Base-by-base conservation (phyloP, 2,113 vertebrate genomes). In the Gadus macrocephalus region DNA sequence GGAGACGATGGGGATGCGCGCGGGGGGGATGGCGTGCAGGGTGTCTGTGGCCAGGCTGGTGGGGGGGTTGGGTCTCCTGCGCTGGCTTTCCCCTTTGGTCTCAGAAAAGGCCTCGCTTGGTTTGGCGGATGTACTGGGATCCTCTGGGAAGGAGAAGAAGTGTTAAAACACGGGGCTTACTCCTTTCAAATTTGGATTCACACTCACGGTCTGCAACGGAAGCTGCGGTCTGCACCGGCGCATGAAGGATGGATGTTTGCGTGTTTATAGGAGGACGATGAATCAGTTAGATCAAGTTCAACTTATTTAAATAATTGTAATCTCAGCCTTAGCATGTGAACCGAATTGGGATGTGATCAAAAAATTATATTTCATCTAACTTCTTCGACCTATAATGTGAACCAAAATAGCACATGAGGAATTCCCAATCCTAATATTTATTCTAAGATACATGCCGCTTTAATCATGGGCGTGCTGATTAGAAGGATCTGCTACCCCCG, bases 1-100 rank as follows among this genome's bases (percentile, higher is more conserved):
- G 56, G 91, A 92, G 38, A 93, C 91, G 2, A 92, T 91, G 19
- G 91, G 90, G 78, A 92, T 92, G 5, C 72, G 86, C 22, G 83
- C 87, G 35, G 86, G 87, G 5, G 78, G 71, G 17, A 80, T 9
- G 4, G 83, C 79, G 72, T 84, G 83, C 4, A 83, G 75, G 2
- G 83, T 78, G 76, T 89, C 78, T 1, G 87, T 87, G 64, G 83
- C 84, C 74, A 93, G 85, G 70, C 88, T 92, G 82, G 75, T 90
- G n/a, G 92, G 92, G 5, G 89, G 90, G 74, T 86, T 88, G 22
- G 81, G 89, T 75, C 81, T 77, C 59, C 88, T 85, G 35, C 76
- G 64, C 75, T 85, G 87, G 69, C 56, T 79, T 20, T 87, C 78
- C 1, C 67, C 20, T 62, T 70, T 83, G 35, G 49, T 71, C 20